These are phyloP conservation scores for Lutjanus argentimaculatus DNA, from an alignment of 2,797 vertebrate genomes.

Conservation along the genomic window DNA sequence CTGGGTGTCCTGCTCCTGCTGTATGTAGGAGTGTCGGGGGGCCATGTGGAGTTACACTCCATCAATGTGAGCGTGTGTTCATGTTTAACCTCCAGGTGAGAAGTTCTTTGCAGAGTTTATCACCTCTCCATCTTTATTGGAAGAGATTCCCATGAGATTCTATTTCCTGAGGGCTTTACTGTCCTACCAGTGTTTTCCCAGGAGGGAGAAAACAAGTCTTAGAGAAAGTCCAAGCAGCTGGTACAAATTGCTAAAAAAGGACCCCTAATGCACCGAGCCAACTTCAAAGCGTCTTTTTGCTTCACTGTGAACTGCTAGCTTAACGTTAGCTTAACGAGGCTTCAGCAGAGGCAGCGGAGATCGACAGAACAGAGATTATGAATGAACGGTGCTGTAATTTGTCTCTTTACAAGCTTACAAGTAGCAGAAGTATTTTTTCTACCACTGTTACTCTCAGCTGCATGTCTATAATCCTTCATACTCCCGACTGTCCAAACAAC, in stretches of 20 bases:
- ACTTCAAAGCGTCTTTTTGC: not conserved
- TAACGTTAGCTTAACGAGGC: not conserved
- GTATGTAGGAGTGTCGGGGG: too few relatives aligned
- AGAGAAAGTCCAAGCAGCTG: conserved; percentile 5
- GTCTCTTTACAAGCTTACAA: not conserved
- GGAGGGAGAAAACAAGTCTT: conserved; percentile 3
- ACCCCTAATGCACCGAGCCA: not conserved
- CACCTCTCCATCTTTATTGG: conserved; percentile 14
- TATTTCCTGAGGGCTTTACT: conserved; percentile 46
- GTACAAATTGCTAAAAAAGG: not conserved
- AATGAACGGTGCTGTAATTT: too few relatives aligned
- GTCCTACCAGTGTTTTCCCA: conserved; percentile 22
- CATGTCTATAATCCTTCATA: too few relatives aligned
- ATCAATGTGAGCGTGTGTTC: not conserved
- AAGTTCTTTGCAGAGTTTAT: not conserved
- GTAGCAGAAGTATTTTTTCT: not conserved
- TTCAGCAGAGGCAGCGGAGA: too few relatives aligned
- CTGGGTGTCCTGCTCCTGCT: too few relatives aligned
- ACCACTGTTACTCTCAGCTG: not conserved
- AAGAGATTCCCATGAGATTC: conserved; percentile 2
- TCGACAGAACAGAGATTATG: too few relatives aligned
- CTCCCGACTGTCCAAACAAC: too few relatives aligned
- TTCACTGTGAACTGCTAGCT: not conserved
- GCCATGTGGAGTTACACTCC: not conserved
- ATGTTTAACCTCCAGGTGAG: conserved; percentile 26